Base-by-base conservation (phyloP, 2,797 vertebrate genomes). In the Pipistrellus pygmaeus region DNA sequence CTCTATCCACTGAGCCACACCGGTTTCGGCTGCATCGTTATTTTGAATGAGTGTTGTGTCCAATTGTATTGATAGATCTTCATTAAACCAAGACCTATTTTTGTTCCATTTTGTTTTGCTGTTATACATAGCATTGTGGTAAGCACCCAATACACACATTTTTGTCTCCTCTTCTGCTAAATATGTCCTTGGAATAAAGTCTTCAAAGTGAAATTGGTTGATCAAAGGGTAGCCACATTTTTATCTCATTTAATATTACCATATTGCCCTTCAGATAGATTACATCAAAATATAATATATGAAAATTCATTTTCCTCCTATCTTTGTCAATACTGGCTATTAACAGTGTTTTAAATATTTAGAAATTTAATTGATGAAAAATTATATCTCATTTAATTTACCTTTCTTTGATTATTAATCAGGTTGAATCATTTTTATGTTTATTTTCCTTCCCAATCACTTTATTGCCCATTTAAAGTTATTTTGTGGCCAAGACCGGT, bases 121-220 rank as follows among this genome's bases (percentile, higher is more conserved):
- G 18, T 88, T 82, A 88, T 48, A 91, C 77, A 68, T 38, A 60
- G 8, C 30, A 90, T 72, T 93, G 69, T 60, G 32, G 5, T 80
- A 80, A 85, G n/a, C 30, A 80, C 53, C 30, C 20, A 48, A 9
- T 72, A n/a, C 38, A 76, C 66, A 73, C 1, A 72, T 77, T 93
- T 82, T 84, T 76, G n/a, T 85, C 53, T 60, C 32, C 20, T 75
- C 53, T 60, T 91, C 72, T 91, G 38, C 68, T 60, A 72, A 83
- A 72, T 95, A 57, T 82, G 93, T 82, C 32, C 69, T 91, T 82
- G 66, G 23, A 87, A 96, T 91, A 77, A 96, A 91, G 10, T 81
- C 68, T 69, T 60, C 15, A 35, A 84, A 85, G 32, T 86, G 17
- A 84, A 80, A 75, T 41, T 81, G 18, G 20, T 64, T 93, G 35